Base-by-base conservation (phyloP, 2,888 invertebrate genomes). In the Alsophila aescularia region DNA sequence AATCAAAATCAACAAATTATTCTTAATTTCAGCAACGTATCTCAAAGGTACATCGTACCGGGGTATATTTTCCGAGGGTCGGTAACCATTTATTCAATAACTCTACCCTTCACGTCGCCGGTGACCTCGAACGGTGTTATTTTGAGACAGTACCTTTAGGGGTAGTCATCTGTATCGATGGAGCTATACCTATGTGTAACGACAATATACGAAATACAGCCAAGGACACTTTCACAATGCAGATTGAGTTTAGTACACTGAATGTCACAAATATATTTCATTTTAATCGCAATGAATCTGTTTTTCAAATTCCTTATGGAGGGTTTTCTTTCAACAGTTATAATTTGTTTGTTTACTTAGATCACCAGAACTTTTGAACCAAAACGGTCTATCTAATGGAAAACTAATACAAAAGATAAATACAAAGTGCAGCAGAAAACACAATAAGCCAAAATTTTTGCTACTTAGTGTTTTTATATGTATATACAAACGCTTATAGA, bases 1-100 rank as follows among this genome's bases (percentile, higher is more conserved):
- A 24, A 24, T 7, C 24, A 24, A 24, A 24, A 7, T 8, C 1
- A 2, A 47, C 40, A 40, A 58, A 56, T 48, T 52, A 52, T 47
- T 57, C 54, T 51, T 60, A 52, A 49, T 48, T 54, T 45, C 53
- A 42, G 64, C 52, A 49, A 32, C 14, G 48, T 5, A 15, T 7
- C 15, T 13, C 13, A 31, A 13, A 31, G 21, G n/a, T 31, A 27
- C 27, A 27, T 2, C 43, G 53, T 29, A 53, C 52, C 49, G 52
- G 41, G 39, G 44, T 54, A 60, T 63, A 57, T 64, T 65, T 58
- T 59, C 45, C 53, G 31, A 56, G 53, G 53, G 57, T 40, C 36
- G 31, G 47, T 54, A 47, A 39, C 48, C 44, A 52, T 16, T 42
- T 55, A 49, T 53, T 50, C 52, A 51, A 60, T 60, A 60, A 39